phyloP scores from a whole-genome alignment of 2,888 invertebrate species.

The Apodemia zela region DNA sequence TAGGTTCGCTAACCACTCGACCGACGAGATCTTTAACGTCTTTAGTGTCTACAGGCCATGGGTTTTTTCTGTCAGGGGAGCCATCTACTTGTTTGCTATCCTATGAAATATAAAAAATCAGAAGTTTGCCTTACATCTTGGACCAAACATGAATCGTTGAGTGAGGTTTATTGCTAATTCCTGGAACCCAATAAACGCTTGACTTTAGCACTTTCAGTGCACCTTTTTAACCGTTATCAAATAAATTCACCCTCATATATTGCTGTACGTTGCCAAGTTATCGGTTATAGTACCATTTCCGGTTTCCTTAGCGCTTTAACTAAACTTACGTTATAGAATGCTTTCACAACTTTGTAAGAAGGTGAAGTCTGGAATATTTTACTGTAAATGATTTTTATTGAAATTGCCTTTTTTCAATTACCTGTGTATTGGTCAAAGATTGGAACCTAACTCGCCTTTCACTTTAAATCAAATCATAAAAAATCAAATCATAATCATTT shows the following conservation, averaged over 20 bases:
- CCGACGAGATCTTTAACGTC: too few relatives aligned
- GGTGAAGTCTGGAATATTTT: neutral
- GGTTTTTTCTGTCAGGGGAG: too few relatives aligned
- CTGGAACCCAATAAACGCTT: conserved; percentile 54
- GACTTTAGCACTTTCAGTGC: conserved; percentile 44
- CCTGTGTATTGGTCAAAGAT: too few relatives aligned
- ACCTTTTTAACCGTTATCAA: conserved; percentile 37
- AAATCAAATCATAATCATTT: too few relatives aligned
- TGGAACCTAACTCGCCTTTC: too few relatives aligned
- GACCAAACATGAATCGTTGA: conserved; percentile 29
- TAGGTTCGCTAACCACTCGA: too few relatives aligned
- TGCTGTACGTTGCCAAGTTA: neutral
- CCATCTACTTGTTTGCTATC: too few relatives aligned
- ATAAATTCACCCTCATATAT: conserved; percentile 28
- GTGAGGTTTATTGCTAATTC: conserved; percentile 53
- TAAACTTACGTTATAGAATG: neutral
- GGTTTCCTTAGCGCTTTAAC: conserved; percentile 7
- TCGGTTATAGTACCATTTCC: conserved; percentile 6
- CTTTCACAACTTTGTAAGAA: neutral
- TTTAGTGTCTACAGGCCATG: too few relatives aligned
- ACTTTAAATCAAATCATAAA: too few relatives aligned
- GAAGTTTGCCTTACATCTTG: conserved; percentile 18
- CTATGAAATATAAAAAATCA: too few relatives aligned
- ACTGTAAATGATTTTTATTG: neutral
- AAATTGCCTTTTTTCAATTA: neutral